These are phyloP conservation scores for Sebastes glaucus DNA, from an alignment of 2,797 vertebrate species.

Conservation along the genomic window DNA sequence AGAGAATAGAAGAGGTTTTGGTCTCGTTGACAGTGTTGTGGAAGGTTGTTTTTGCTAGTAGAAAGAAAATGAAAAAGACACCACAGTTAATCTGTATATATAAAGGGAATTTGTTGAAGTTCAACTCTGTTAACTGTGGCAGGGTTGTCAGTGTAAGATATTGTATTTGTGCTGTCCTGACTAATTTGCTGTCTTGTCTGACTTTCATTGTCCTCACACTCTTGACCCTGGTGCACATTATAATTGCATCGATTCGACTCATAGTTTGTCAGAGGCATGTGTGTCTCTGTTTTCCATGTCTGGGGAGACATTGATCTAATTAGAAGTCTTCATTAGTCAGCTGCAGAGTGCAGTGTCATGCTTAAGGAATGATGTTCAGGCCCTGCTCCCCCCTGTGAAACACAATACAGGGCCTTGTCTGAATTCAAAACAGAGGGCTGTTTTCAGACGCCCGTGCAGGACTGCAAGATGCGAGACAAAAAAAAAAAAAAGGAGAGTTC, in stretches of 20 bases:
- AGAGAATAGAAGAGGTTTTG: not conserved
- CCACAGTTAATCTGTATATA: not conserved
- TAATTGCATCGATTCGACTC: slow-evolving; percentile 76
- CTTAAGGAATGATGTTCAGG: slow-evolving; percentile 72
- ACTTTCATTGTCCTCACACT: slow-evolving; percentile 66
- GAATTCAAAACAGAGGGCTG: slow-evolving; percentile 54
- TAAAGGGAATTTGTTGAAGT: not conserved
- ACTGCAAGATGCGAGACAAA: slow-evolving; percentile 9
- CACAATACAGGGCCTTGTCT: slow-evolving; percentile 73
- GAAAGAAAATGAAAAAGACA: not conserved
- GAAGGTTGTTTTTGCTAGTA: not conserved
- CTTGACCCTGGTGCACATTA: slow-evolving; percentile 55
- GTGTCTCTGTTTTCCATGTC: slow-evolving; percentile 71
- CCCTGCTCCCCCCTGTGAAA: slow-evolving; percentile 18
- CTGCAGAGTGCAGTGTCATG: slow-evolving; percentile 74
- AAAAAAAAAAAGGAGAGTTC: not conserved
- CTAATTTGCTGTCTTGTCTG: slow-evolving; percentile 44
- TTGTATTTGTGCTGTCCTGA: slow-evolving; percentile 33
- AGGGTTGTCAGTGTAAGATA: not conserved
- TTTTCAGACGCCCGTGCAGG: slow-evolving; percentile 48
- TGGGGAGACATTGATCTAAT: slow-evolving; percentile 77
- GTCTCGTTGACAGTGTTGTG: not conserved
- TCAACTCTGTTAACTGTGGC: not conserved
- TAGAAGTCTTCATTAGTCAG: slow-evolving; percentile 80
- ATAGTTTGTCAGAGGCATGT: slow-evolving; percentile 60